A percentile compares a stretch with the other conserved stretches of the same genome.
These are phyloP conservation scores for Drosophila lacertosa DNA, from an alignment of 1,140 invertebrate genomes.

Conservation along the genomic window DNA sequence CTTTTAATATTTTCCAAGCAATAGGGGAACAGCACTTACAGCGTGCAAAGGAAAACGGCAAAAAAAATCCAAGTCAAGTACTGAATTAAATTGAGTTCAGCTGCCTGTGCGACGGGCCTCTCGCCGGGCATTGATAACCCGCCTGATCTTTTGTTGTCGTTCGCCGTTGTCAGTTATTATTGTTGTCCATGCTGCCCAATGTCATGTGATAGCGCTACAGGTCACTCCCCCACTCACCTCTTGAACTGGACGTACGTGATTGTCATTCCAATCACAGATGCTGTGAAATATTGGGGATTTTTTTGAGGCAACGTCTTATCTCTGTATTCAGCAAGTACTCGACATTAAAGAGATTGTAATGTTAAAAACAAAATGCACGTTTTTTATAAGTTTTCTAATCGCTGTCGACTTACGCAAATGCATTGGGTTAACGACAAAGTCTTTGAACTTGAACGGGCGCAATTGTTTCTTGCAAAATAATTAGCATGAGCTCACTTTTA, in stretches of 20 bases:
- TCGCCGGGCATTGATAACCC: constrained; percentile 40
- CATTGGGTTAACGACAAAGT: constrained; percentile 26
- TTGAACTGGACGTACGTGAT: not conserved
- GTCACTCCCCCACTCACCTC: constrained; percentile 17
- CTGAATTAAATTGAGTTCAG: constrained; percentile 51
- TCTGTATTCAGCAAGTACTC: not conserved
- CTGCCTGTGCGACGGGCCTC: constrained; percentile 42
- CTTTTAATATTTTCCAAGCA: constrained; percentile 57
- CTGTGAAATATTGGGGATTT: too few species aligned
- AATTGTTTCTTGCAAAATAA: not conserved
- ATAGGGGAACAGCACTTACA: constrained; percentile 54
- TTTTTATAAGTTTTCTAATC: constrained; percentile 19
- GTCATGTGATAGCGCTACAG: constrained; percentile 18
- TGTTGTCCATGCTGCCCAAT: constrained; percentile 21
- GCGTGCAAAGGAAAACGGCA: constrained; percentile 34
- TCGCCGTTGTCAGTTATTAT: constrained; percentile 7
- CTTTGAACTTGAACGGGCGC: constrained; percentile 61
- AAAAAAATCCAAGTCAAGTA: constrained; percentile 21
- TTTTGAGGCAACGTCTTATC: not conserved
- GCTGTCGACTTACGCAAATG: constrained; percentile 36
- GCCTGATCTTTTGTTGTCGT: constrained; percentile 31
- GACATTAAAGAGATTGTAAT: constrained; percentile 22
- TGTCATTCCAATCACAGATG: too few species aligned
- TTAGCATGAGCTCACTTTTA: constrained; percentile 2
- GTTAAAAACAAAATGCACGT: not conserved